Evolutionary conservation across 2,797 vertebrate species (phyloP).

Genomic region (Sciurus vulgaris): DNA sequence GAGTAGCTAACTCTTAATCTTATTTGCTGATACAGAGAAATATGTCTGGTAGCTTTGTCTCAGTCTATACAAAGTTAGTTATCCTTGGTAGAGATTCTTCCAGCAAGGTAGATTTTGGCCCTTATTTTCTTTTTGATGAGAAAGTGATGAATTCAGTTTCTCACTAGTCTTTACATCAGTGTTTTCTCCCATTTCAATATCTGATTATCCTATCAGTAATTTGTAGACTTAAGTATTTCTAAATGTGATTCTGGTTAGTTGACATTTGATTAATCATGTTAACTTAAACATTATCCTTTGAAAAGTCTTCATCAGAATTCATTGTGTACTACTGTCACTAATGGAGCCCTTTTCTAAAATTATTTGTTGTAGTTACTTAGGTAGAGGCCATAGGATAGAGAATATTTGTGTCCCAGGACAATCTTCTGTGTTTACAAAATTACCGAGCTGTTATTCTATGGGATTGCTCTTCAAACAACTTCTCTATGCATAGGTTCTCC

Average conservation of each 20-base stretch:
- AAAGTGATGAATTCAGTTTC: not conserved
- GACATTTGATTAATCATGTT: not conserved
- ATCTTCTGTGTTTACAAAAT: not conserved
- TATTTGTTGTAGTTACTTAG: not conserved
- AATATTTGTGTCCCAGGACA: not conserved
- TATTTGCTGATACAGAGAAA: not conserved
- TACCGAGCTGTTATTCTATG: not conserved
- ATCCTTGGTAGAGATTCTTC: not conserved
- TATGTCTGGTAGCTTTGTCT: not conserved
- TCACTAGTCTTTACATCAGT: not conserved
- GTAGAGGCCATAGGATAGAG: not conserved
- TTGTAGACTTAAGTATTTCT: not conserved
- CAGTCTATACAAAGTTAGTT: not conserved
- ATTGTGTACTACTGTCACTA: constrained; percentile 16
- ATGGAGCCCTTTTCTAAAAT: not conserved
- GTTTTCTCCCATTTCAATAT: not conserved
- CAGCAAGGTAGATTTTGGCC: not conserved
- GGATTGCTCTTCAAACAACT: not conserved
- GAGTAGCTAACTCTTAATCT: not conserved
- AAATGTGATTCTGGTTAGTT: constrained; percentile 8
- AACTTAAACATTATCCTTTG: not conserved
- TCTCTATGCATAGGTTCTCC: not conserved
- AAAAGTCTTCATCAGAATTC: not conserved
- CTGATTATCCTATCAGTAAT: not conserved
- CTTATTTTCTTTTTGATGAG: not conserved